phyloP scores from a whole-genome alignment of 2,797 vertebrate species.

The Lacerta viridis region DNA sequence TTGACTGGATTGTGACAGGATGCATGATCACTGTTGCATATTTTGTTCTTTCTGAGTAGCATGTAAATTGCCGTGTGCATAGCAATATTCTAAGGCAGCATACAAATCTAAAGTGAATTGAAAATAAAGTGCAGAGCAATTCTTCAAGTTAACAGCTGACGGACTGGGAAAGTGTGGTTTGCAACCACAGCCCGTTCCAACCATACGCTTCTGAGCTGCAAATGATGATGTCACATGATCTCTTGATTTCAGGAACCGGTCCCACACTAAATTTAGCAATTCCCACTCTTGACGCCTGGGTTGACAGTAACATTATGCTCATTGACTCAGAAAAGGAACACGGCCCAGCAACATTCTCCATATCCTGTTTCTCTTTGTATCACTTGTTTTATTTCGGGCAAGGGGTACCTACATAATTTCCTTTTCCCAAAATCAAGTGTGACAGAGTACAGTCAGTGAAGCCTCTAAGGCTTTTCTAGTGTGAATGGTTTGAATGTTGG shows the following conservation, averaged over 20 bases:
- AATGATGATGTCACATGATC: constrained; percentile 46
- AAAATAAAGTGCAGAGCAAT: too few species aligned
- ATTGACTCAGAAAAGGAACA: neutral
- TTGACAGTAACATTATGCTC: neutral
- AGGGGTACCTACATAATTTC: too few species aligned
- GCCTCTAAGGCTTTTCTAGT: neutral
- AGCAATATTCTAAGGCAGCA: too few species aligned
- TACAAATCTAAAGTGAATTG: too few species aligned
- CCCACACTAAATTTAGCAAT: constrained; percentile 64
- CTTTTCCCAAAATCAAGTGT: neutral
- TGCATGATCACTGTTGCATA: too few species aligned
- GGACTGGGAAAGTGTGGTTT: neutral
- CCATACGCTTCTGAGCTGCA: neutral
- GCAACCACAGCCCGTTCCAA: neutral
- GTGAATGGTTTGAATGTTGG: neutral
- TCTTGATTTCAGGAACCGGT: constrained; percentile 45
- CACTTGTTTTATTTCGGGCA: neutral
- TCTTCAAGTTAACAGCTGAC: too few species aligned
- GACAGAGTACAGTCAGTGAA: neutral
- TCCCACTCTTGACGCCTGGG: neutral
- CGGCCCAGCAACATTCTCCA: too few species aligned
- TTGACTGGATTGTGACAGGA: too few species aligned
- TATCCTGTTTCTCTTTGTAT: neutral
- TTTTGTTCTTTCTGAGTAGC: too few species aligned
- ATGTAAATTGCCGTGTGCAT: too few species aligned